phyloP scores from a whole-genome alignment of 2,113 vertebrate genomes.

The Oryzias javanicus region DNA sequence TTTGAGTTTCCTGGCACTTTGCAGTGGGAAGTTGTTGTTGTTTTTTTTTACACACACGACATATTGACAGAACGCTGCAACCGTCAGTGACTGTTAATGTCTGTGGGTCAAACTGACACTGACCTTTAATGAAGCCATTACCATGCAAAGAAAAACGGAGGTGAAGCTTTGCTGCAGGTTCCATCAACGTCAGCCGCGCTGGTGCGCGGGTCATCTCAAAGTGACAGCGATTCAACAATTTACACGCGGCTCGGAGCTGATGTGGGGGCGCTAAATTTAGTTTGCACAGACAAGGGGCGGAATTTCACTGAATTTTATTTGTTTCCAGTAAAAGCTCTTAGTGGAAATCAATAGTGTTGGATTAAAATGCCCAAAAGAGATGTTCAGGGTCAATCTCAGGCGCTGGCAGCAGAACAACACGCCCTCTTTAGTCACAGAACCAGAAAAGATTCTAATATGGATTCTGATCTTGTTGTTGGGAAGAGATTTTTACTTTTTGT shows the following conservation, averaged over 20 bases:
- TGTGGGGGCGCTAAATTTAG: background rate
- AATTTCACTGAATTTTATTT: slow-evolving; percentile 34
- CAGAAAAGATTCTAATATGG: background rate
- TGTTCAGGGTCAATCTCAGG: slow-evolving; percentile 44
- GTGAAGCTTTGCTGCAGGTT: slow-evolving; percentile 8
- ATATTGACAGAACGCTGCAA: slow-evolving; percentile 1
- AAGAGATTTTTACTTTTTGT: background rate
- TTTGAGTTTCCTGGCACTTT: background rate
- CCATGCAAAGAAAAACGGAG: slow-evolving; percentile 16
- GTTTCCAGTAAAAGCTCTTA: slow-evolving; percentile 47
- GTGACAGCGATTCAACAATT: background rate
- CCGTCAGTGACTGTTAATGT: background rate
- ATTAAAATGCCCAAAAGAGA: slow-evolving; percentile 35
- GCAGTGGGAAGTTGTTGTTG: background rate
- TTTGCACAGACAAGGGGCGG: slow-evolving; percentile 21
- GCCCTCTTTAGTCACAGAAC: background rate
- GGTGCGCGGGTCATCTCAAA: slow-evolving; percentile 1
- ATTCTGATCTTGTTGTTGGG: background rate
- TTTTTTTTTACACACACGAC: background rate
- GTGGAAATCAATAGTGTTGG: slow-evolving; percentile 49
- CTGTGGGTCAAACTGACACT: slow-evolving; percentile 1
- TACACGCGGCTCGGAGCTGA: slow-evolving; percentile 22
- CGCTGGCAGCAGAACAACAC: background rate
- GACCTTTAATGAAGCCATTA: slow-evolving; percentile 39
- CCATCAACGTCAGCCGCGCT: slow-evolving; percentile 33